Base-by-base conservation (phyloP, 2,888 invertebrate species). In the Mesodorylaimus sp. region DNA sequence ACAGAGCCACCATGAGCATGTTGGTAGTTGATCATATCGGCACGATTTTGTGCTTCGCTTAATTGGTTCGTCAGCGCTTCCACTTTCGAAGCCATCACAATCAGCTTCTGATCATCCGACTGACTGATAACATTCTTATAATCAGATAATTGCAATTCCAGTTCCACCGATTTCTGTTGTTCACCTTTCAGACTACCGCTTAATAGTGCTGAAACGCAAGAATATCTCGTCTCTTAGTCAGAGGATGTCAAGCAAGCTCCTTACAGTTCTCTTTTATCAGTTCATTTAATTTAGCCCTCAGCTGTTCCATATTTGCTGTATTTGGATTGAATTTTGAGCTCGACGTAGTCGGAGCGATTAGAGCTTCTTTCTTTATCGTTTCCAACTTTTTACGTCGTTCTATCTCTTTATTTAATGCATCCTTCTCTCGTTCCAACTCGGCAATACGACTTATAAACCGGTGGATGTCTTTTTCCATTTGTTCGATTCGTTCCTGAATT, bases 231-330 rank as follows among this genome's bases (percentile, higher is more conserved):
- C 5, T 24, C 19, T 25, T 44, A 32, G n/a, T 3, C n/a, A 44
- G 7, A 24, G 23, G 5, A 21, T 3, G 23, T 29, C 3, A 45
- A 44, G 7, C 10, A 29, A 16, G 2, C 27, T 36, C 61, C 63
- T 62, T 55, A 62, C 80, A 78, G 56, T 86, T 80, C 74, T 89
- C 87, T 62, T 77, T 81, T 69, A 87, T 87, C 57, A 87, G 72
- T 56, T 88, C 86, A 52, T 81, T 80, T 1, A 87, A 79, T 79
- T 84, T 82, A 60, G 77, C 82, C 60, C 80, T 83, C 27, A 69
- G 58, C 28, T 65, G 61, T 10, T 49, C 42, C 27, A 56, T 46
- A 16, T 58, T 58, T 16, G 60, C 60, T 10, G 54, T 55, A 38
- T 60, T 56, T 60, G 85, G 69, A 67, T 80, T 79, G 45, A 79